Conservation (phyloP, 1,140 invertebrate species). For the Solenopsis invicta region DNA sequence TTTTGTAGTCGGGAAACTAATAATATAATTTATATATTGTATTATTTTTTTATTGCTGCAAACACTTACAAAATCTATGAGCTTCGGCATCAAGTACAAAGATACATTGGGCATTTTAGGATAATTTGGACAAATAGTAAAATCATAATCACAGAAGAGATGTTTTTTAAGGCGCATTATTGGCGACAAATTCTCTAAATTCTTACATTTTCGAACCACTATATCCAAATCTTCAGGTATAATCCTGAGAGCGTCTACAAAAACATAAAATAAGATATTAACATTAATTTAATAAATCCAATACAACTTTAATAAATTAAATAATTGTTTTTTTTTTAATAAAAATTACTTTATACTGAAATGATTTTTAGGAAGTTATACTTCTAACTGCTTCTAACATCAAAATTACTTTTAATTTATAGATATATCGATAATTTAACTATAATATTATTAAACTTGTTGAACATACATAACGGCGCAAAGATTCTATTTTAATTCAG, state of each 20-base stretch:
- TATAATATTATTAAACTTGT: not conserved
- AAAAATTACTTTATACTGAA: conserved; percentile 10
- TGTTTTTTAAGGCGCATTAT: conserved; percentile 81
- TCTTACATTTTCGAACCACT: conserved; percentile 73
- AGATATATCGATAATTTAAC: not conserved
- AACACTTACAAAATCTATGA: conserved; percentile 87
- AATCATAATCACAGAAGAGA: conserved; percentile 87
- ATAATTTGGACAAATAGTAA: conserved; percentile 82
- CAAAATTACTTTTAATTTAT: not conserved
- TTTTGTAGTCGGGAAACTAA: no score
- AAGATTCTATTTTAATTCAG: not conserved
- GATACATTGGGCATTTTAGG: conserved; percentile 78
- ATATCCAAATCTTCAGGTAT: not conserved
- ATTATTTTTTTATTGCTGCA: no score
- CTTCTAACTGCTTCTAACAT: not conserved
- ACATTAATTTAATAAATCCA: not conserved
- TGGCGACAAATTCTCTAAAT: conserved; percentile 64
- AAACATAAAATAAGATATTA: not conserved
- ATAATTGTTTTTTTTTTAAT: not conserved
- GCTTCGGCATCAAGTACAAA: conserved; percentile 86
- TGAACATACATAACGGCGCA: not conserved
- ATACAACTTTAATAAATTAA: not conserved
- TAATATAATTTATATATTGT: no score
- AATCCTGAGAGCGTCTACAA: not conserved
- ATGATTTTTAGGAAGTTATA: not conserved